Percentiles rank a stretch among this genome's conserved stretches.
Conservation (phyloP, 2,888 invertebrate genomes). For the Parthenolecanium corni region DNA sequence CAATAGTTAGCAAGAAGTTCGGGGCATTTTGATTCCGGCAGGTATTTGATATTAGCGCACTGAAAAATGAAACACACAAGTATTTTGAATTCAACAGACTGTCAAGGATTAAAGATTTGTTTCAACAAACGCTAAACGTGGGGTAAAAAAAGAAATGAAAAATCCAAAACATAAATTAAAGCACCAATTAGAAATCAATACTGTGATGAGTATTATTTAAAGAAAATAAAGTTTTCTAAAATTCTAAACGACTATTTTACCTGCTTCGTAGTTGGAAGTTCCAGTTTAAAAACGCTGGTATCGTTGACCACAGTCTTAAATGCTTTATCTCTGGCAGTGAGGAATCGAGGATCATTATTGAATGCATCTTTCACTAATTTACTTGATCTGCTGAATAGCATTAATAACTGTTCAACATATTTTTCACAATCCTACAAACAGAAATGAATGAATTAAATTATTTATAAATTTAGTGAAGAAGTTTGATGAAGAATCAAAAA, state of each 20-base stretch:
- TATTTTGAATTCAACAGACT: no score
- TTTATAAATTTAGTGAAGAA: neutral
- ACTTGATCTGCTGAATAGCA: conserved; percentile 86
- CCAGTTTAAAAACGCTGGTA: conserved; percentile 66
- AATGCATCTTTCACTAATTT: conserved; percentile 86
- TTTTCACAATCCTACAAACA: conserved; percentile 80
- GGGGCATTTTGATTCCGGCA: conserved; percentile 94
- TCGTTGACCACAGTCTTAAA: conserved; percentile 97
- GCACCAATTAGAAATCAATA: neutral
- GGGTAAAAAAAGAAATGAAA: neutral
- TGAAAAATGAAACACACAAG: conserved; percentile 32
- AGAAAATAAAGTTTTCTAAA: neutral
- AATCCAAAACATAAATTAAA: neutral
- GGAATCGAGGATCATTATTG: conserved; percentile 89
- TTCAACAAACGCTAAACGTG: no score
- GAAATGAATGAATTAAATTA: no score
- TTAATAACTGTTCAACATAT: conserved; percentile 88
- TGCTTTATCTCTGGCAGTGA: conserved; percentile 95
- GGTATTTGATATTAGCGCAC: conserved; percentile 38
- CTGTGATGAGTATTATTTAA: neutral
- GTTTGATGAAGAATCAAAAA: neutral
- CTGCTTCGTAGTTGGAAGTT: conserved; percentile 45
- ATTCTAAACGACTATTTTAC: conserved; percentile 36
- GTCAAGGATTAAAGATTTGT: no score
- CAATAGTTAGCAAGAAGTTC: conserved; percentile 98